Conservation (phyloP, 30 jellyfish, hydroid and myxozoan species). For the Aurelia sp. region DNA sequence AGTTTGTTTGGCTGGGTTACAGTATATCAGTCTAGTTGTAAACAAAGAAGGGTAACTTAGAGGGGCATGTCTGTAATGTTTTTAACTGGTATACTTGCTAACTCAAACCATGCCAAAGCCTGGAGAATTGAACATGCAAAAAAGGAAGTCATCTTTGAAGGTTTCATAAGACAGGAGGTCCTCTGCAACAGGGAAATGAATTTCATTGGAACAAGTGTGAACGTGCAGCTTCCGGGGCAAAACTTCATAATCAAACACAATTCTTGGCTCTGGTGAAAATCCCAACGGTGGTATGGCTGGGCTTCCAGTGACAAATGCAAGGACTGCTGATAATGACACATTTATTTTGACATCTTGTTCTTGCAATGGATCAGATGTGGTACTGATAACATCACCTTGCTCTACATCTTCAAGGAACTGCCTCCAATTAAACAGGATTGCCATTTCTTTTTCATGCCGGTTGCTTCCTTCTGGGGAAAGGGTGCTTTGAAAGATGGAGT, state of each 20-base stretch:
- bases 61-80: too few species aligned
- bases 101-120: neutral
- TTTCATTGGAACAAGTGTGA: too few species aligned
- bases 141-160: neutral
- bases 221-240: conserved; percentile 1
- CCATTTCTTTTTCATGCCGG: conserved; percentile 1
- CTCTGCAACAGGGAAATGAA: conserved; percentile 17
- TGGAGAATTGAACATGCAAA: neutral
- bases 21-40: too few species aligned
- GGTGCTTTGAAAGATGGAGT: neutral
- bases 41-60: too few species aligned
- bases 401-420: conserved; percentile 33
- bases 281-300: conserved; percentile 6
- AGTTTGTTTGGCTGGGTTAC: too few species aligned
- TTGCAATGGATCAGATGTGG: neutral
- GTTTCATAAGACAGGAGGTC: conserved; percentile 9
- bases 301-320: conserved; percentile 17
- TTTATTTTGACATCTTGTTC: neutral
- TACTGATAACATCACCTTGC: neutral
- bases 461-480: conserved; percentile 24
- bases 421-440: conserved; percentile 26
- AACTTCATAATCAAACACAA: conserved; percentile 1
- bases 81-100: too few species aligned
- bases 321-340: conserved; percentile 11
- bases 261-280: conserved; percentile 13